Evolutionary conservation across 2,113 vertebrate genomes (phyloP), one percentile per base, ranked within the genome.

Genomic region (Xyliphius kryptos): DNA sequence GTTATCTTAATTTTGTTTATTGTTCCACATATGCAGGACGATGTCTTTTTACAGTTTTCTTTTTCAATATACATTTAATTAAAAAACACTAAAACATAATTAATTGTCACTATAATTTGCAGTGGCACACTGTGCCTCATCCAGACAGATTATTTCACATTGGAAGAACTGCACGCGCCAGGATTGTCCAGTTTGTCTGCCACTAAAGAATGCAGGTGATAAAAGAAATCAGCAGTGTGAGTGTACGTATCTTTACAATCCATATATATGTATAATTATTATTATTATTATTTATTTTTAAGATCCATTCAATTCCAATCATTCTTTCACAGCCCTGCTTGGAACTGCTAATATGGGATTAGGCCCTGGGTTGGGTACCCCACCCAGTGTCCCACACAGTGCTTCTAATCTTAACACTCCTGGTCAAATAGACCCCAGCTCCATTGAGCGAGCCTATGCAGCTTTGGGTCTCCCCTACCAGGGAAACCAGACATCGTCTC

Each of bases 391-490:
- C 44, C 91, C 92, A 21, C 89, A 89, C 65, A 88, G 87, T 64
- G 61, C 92, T 0, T 87, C 94, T 46, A 93, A 77, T 79, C 85
- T 99, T 63, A 97, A 91, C 83, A 89, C 91, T 32, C 86, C 92
- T 14, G 93, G 89, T 80, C 93, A 96, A 82, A 97, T 98, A 70
- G 96, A 99, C 76, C 96, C 95, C 71, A 99, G 96, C 81, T 99
- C 95, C 26, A 98, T 99, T 56, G 95, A 99, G 73, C 83, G 96
- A 79, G 96, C 95, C 36, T 99, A 98, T 0, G 94, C 94, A 56
- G 96, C 96, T 9, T 87, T 99, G 9, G 96, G 95, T 63, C 89
- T 99, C 51, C 91, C 96, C 54, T 99, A 98, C 79, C 94, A 97
- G 84, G 93, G 92, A 37, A 97, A 91, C 82, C 96, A 97, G 86